Evolutionary conservation across 1,140 invertebrate genomes (phyloP).

Genomic region (Carposina sasakii): DNA sequence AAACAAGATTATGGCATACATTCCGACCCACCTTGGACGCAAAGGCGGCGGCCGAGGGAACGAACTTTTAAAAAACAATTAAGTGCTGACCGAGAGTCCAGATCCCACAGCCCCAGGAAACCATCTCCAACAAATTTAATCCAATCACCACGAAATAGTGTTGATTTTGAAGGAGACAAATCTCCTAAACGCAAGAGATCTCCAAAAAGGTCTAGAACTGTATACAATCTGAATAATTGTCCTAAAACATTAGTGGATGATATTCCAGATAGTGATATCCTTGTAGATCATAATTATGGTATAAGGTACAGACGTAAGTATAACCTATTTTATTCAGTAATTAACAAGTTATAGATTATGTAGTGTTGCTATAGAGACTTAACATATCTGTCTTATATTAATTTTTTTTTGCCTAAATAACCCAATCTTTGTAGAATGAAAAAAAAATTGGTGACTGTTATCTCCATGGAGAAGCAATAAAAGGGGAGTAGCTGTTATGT

Average conservation of each 20-base stretch:
- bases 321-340: background rate
- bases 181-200: constrained; percentile 22
- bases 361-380: too few species aligned
- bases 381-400: too few species aligned
- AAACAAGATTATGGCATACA: constrained; percentile 26
- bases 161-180: constrained; percentile 18
- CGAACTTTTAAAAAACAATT: constrained; percentile 31
- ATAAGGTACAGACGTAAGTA: background rate
- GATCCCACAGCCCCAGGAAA: constrained; percentile 24
- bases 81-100: constrained; percentile 23
- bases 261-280: constrained; percentile 17
- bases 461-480: too few species aligned
- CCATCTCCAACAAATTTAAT: constrained; percentile 22
- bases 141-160: constrained; percentile 16
- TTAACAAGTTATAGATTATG: too few species aligned
- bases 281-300: constrained; percentile 17
- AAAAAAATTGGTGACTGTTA: too few species aligned
- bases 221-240: constrained; percentile 36
- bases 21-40: constrained; percentile 24
- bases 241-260: constrained; percentile 41
- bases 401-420: too few species aligned
- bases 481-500: too few species aligned
- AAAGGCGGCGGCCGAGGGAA: constrained; percentile 26
- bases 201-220: constrained; percentile 26
- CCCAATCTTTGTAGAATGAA: too few species aligned